Base-by-base conservation (phyloP, 2,888 invertebrate species). In the Xanthia icteritia region DNA sequence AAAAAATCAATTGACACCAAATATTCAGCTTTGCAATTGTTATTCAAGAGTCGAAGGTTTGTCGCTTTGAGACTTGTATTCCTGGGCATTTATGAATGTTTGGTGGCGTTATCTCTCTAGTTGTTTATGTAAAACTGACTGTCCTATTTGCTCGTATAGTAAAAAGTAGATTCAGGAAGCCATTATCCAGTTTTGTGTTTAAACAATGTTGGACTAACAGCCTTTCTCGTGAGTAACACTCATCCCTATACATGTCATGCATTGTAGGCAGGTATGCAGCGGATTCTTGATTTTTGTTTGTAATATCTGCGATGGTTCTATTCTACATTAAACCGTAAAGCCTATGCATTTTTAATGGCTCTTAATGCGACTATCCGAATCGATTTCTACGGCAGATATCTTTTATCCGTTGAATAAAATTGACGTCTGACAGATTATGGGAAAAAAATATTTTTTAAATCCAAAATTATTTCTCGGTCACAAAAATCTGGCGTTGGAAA, bases 81-180 rank as follows among this genome's bases (percentile, higher is more conserved):
- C 79, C 61, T 82, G 81, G 86, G 82, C 65, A 82, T 85, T 85
- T 77, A 82, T 75, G 81, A 83, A 86, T 81, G 54, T 72, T 85
- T 77, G 63, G 51, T 70, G 64, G 70, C 77, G 71, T 84, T 77
- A 79, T 67, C 61, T 77, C 74, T 48, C n/a, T 48, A 69, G 42
- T 51, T 42, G 77, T 79, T 76, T 83, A 88, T 88, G 77, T 73
- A 75, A 80, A 81, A 74, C 72, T 45, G 58, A 70, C 58, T 73
- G 77, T 65, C 45, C 76, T 73, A 71, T 76, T 82, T 79, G 76
- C 15, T 63, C 45, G 72, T 42, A 60, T 65, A 74, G 73, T 45
- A 61, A 81, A 71, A 23, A 66, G 58, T 66, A 36, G 51, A 63
- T 63, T 54, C 61, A 56, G 72, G 39, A 65, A 15, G 36, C 65